Evolutionary conservation across 2,888 invertebrate genomes (phyloP).

Genomic region (Drosophila histrio): DNA sequence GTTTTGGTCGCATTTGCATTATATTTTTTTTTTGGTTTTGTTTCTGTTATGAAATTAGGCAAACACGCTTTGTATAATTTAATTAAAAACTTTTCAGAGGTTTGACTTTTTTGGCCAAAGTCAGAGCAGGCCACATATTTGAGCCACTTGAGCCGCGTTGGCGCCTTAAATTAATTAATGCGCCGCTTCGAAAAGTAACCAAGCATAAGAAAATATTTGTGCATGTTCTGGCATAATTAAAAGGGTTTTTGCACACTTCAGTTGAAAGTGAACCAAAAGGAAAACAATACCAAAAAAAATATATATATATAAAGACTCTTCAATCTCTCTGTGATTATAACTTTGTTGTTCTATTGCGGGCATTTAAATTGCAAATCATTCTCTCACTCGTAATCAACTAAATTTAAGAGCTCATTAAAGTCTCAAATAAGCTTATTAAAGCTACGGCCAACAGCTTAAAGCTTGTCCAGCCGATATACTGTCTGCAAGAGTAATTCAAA

Average conservation of each 20-base stretch:
- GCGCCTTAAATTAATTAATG: constrained; percentile 72
- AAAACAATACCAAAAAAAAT: constrained; percentile 5
- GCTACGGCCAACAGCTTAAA: no score
- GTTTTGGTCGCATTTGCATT: constrained; percentile 16
- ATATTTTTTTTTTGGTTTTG: constrained; percentile 3
- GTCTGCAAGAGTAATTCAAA: no score
- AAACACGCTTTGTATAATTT: constrained; percentile 70
- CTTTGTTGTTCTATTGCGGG: background rate
- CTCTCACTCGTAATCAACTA: background rate
- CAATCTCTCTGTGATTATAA: constrained; percentile 4
- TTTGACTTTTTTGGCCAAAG: constrained; percentile 60
- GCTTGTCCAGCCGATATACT: no score
- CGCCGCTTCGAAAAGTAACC: constrained; percentile 53
- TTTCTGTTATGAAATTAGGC: constrained; percentile 48
- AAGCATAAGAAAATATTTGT: constrained; percentile 74
- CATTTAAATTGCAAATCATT: background rate
- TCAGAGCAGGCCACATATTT: constrained; percentile 58
- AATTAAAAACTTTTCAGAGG: constrained; percentile 68
- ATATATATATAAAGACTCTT: background rate
- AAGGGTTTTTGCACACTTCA: constrained; percentile 49
- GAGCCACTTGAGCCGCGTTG: constrained; percentile 50
- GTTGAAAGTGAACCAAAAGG: constrained; percentile 9
- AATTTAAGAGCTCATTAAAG: background rate
- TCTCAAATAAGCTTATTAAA: no score
- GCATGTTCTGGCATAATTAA: constrained; percentile 76